Evolutionary conservation across 2,888 invertebrate species (phyloP).

Genomic region (Autographa pulchrina): DNA sequence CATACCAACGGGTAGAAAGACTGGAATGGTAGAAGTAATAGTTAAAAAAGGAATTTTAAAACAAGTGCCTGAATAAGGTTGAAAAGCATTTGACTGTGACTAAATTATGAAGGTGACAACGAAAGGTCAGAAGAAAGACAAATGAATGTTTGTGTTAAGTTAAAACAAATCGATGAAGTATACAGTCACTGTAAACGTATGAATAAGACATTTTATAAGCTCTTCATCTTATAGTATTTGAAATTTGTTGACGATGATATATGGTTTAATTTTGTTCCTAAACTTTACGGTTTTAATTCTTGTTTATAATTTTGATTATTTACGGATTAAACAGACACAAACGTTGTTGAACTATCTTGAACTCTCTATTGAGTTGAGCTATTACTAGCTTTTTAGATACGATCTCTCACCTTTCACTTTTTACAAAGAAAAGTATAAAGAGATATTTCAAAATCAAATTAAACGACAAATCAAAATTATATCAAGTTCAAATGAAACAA

Average conservation of each 20-base stretch:
- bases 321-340: background rate
- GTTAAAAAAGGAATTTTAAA: background rate
- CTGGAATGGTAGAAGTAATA: background rate
- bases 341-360: background rate
- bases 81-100: background rate
- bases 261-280: background rate
- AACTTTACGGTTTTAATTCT: background rate
- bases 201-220: no score
- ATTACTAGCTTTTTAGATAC: background rate
- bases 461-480: conserved; percentile 11
- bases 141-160: no score
- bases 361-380: background rate
- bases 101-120: no score
- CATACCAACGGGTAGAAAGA: background rate
- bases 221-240: no score
- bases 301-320: background rate
- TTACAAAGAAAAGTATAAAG: background rate
- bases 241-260: background rate
- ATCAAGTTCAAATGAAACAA: conserved; percentile 15
- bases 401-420: conserved; percentile 5
- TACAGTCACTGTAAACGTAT: no score
- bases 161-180: no score
- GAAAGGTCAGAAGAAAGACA: no score
- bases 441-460: background rate
- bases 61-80: background rate